Evolutionary conservation across 2,797 vertebrate species (phyloP), one percentile per base, ranked within the genome.

Genomic region (Gobionotothen gibberifrons): DNA sequence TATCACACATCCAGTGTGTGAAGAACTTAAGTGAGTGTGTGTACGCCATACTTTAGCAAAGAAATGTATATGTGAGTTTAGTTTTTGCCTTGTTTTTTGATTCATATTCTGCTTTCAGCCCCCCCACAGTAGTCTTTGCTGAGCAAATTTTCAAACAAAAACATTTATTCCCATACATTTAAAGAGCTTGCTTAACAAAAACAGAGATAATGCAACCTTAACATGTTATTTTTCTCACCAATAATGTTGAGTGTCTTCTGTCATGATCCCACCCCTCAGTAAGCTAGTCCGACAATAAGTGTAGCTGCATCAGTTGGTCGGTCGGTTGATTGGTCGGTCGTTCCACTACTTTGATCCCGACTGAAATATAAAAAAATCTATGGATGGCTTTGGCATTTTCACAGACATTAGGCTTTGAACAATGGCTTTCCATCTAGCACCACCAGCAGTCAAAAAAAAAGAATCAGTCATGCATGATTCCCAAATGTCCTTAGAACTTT

Each of bases 1-100:
- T 72, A 46, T 65, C 29, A n/a, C 16, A 40, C 19, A 12, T 52
- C 43, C 65, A 16, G 9, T 48, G 57, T 48, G 19, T 49, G 51
- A 43, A 22, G 13, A 59, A 58, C 32, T 6, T 32, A 32, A 36
- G 8, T 36, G 32, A 36, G 32, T 1, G 32, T 26, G 26, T 5
- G 26, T 26, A 36, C 32, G 32, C 8, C 32, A 36, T 36, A 36
- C 32, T 26, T 26, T 26, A 26, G 26, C 26, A 26, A 26, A 26
- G 4, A 5, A 26, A 26, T 5, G 4, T 26, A 26, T 26, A 26
- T 26, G 1, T 26, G 26, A 26, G 4, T 26, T 26, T 26, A 26
- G 26, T 26, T 26, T 26, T 26, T 26, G 26, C 26, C 26, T 26
- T 26, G 26, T 26, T 26, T 26, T 26, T 26, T 4, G 26, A 26